Percentiles rank a stretch among this genome's conserved stretches.
Conservation (phyloP, 2,113 vertebrate species). For the Nannospalax galili region DNA sequence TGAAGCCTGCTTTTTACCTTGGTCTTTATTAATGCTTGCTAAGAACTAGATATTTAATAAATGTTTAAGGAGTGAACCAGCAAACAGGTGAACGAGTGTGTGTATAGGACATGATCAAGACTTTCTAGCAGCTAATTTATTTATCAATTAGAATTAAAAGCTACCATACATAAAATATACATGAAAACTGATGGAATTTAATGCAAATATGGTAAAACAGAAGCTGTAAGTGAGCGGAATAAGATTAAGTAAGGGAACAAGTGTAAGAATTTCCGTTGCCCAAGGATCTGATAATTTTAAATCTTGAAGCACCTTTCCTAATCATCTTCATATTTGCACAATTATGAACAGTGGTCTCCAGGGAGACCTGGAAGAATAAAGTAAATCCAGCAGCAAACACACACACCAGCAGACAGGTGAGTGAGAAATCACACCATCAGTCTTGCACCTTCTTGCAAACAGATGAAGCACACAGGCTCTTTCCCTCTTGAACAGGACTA, state of each 20-base stretch:
- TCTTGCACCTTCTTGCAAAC: background rate
- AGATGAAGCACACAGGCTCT: background rate
- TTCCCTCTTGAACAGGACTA: background rate
- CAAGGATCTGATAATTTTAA: background rate
- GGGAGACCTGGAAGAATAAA: background rate
- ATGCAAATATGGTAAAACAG: background rate
- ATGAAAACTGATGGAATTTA: background rate
- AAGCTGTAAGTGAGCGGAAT: background rate
- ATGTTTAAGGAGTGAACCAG: background rate
- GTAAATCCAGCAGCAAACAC: background rate
- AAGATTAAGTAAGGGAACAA: background rate
- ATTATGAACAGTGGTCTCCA: background rate
- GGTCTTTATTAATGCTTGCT: background rate
- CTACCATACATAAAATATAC: background rate
- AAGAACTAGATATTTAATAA: slow-evolving; percentile 10
- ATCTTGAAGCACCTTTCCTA: background rate
- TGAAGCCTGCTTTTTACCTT: background rate
- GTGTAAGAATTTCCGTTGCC: background rate
- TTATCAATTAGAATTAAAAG: background rate
- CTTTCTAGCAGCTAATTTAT: background rate
- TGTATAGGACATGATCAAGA: background rate
- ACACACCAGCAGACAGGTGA: background rate
- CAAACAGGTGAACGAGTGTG: background rate
- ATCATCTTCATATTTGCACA: background rate
- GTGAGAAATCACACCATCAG: background rate